Percentiles rank a stretch among this genome's conserved stretches.
These are phyloP conservation scores for Ephialtes manifestator DNA, from an alignment of 2,888 invertebrate genomes.

Conservation along the genomic window DNA sequence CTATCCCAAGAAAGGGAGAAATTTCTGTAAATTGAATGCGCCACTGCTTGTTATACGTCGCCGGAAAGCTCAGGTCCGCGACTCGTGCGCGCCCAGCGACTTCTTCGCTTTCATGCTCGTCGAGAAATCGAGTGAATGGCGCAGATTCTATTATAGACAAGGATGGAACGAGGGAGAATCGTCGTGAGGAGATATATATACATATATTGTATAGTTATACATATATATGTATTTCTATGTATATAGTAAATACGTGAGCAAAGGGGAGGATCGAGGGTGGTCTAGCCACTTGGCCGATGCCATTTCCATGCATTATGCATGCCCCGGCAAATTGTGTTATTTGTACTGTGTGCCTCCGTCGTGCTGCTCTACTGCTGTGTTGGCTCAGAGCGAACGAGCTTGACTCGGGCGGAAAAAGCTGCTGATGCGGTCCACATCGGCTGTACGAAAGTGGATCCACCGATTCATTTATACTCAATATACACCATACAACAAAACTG, in stretches of 20 bases:
- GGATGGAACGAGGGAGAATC: constrained; percentile 70
- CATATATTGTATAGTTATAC: constrained; percentile 6
- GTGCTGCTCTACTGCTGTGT: not conserved
- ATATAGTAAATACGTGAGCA: constrained; percentile 48
- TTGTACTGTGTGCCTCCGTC: constrained; percentile 72
- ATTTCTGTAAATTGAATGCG: constrained; percentile 83
- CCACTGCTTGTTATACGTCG: constrained; percentile 81
- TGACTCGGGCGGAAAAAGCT: constrained; percentile 18
- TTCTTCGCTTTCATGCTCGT: constrained; percentile 80
- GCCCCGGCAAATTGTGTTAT: constrained; percentile 82
- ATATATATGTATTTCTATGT: constrained; percentile 18
- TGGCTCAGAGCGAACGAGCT: constrained; percentile 26
- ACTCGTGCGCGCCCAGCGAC: constrained; percentile 58
- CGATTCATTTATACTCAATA: constrained; percentile 47
- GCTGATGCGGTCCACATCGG: constrained; percentile 43
- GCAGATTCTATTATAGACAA: constrained; percentile 85
- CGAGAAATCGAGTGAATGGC: constrained; percentile 80
- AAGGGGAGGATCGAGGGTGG: constrained; percentile 71
- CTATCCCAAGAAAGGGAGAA: constrained; percentile 63
- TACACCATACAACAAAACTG: constrained; percentile 2
- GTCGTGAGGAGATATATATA: constrained; percentile 34
- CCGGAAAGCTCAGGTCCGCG: constrained; percentile 24
- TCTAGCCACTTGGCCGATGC: constrained; percentile 79
- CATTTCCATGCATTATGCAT: constrained; percentile 83
- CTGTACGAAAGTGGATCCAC: constrained; percentile 47